These are phyloP conservation scores for Caenorhabditis wallacei DNA, from an alignment of 2,888 invertebrate genomes.

Conservation along the genomic window DNA sequence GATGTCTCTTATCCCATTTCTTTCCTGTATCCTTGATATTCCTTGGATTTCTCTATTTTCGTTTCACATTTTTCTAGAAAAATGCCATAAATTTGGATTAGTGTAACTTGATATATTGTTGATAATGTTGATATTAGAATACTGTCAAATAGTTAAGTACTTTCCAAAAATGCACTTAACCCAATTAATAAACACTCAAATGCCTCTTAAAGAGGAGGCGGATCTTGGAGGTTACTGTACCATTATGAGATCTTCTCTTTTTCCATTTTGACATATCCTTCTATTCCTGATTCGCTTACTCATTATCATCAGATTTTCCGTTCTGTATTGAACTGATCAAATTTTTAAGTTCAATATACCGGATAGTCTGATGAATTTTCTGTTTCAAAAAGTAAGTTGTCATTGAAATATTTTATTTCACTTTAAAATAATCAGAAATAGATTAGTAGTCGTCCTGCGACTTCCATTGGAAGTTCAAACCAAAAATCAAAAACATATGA, in stretches of 20 bases:
- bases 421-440: too few species aligned
- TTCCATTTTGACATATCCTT: background rate
- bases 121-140: constrained; percentile 29
- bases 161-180: constrained; percentile 7
- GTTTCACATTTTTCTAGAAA: constrained; percentile 31
- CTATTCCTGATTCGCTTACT: too few species aligned
- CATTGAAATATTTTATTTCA: background rate
- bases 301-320: constrained; percentile 24
- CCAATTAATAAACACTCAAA: constrained; percentile 49
- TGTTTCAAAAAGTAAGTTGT: background rate
- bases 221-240: constrained; percentile 29
- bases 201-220: constrained; percentile 33
- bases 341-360: constrained; percentile 45
- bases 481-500: background rate
- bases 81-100: constrained; percentile 35
- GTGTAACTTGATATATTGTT: constrained; percentile 32
- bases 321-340: constrained; percentile 13
- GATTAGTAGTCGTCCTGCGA: too few species aligned
- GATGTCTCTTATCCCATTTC: constrained; percentile 42
- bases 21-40: constrained; percentile 5
- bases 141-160: constrained; percentile 42
- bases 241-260: constrained; percentile 1
- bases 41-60: constrained; percentile 19
- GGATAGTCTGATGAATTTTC: constrained; percentile 24
- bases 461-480: too few species aligned